Evolutionary conservation across 2,888 invertebrate species (phyloP), one percentile per base, ranked within the genome.

Genomic region (Drosophila neotestacea): DNA sequence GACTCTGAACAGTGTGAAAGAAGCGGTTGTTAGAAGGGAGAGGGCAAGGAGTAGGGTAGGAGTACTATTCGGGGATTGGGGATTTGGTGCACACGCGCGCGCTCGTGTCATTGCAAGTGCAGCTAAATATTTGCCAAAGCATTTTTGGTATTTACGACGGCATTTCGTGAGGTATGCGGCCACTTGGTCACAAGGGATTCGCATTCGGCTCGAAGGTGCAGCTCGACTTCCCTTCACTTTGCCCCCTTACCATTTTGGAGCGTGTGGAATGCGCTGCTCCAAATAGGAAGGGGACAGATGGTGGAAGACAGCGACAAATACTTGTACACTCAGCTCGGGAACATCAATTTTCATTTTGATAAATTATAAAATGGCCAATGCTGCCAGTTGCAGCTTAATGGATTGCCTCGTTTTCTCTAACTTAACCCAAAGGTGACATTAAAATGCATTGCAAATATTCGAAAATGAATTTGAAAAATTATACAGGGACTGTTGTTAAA

Each of bases 271-370:
- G 59, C 38, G 30, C 54, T 38, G 50, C 30, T 4, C 11, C 16
- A 47, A 4, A n/a, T 1, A 9, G 13, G 34, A 11, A 38, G 0
- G 10, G 34, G 50, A 5, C 16, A n/a, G 41, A 3, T 13, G 4
- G 13, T 13, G 27, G 28, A 54, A 34, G 42, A 47, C 65, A 66
- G 59, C 67, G 74, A 73, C 78, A 79, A 79, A 75, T 70, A 63
- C 61, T 75, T 50, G 58, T 59, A 52, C 34, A 51, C 42, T 51
- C 60, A 11, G 51, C 51, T 28, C 27, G 65, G 51, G 74, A 60
- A 78, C 85, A 86, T 86, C 89, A 88, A 86, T 86, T 86, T 88
- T 89, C 85, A 86, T 86, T 88, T 85, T 89, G 89, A 89, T 86
- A 86, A 86, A 86, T 86, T 86, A 88, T 85, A 80, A 83, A 89